Percentiles rank a stretch among this genome's conserved stretches.
phyloP scores from a whole-genome alignment of 2,797 vertebrate genomes.

The Erpetoichthys calabaricus region DNA sequence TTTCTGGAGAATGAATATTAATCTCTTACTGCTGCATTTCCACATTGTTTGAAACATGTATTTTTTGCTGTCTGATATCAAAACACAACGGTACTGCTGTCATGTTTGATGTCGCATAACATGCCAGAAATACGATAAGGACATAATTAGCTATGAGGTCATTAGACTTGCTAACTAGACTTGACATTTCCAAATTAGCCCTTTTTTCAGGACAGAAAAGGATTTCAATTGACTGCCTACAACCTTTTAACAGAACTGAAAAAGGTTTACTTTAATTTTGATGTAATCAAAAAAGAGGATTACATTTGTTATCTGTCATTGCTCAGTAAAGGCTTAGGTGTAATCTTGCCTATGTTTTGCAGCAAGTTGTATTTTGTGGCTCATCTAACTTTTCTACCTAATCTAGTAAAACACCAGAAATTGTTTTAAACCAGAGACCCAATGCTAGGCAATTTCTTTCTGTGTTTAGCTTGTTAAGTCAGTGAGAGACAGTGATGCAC shows the following conservation, averaged over 20 bases:
- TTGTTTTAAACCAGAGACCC: too few relatives aligned
- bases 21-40: constrained; percentile 58
- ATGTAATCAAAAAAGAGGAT: constrained; percentile 27
- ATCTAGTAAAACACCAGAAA: too few relatives aligned
- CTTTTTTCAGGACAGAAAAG: constrained; percentile 30
- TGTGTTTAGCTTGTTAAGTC: too few relatives aligned
- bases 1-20: constrained; percentile 53
- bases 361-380: too few relatives aligned
- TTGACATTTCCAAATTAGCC: constrained; percentile 62
- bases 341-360: too few relatives aligned
- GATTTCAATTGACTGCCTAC: not conserved
- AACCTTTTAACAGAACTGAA: constrained; percentile 8
- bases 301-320: not conserved
- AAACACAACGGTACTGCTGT: constrained; percentile 50
- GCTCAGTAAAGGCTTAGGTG: too few relatives aligned
- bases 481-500: too few relatives aligned
- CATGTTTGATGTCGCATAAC: constrained; percentile 54
- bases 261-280: constrained; percentile 17
- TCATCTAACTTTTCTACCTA: too few relatives aligned
- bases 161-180: constrained; percentile 72
- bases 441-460: too few relatives aligned
- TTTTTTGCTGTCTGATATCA: constrained; percentile 46
- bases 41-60: constrained; percentile 57
- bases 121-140: constrained; percentile 57
- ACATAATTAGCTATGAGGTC: constrained; percentile 54